Evolutionary conservation across 2,888 invertebrate species (phyloP).

Genomic region (Drosophila nr. perissopoda): DNA sequence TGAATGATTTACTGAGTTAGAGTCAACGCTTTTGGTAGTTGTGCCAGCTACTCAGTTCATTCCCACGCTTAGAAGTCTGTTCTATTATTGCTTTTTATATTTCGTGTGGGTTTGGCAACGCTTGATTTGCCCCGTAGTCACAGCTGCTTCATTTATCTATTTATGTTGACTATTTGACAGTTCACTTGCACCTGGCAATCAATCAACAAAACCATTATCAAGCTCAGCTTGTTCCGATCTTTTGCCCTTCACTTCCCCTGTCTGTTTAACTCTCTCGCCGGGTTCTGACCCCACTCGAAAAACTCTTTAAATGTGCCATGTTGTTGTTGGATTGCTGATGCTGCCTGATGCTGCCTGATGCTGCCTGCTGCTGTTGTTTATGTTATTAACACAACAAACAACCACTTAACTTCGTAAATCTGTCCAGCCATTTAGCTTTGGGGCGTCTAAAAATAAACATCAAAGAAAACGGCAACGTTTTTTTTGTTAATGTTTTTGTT

Average conservation of each 20-base stretch:
- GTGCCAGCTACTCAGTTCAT: background rate
- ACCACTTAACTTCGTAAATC: conserved; percentile 69
- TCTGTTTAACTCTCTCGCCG: conserved; percentile 13
- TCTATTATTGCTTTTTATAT: conserved; percentile 1
- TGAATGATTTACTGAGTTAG: conserved; percentile 10
- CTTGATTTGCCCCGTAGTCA: conserved; percentile 15
- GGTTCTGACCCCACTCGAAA: conserved; percentile 28
- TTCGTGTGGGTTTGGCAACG: conserved; percentile 17
- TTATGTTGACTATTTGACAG: conserved; percentile 46
- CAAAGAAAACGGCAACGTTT: conserved; percentile 52
- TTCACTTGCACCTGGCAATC: conserved; percentile 59
- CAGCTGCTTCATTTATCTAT: conserved; percentile 36
- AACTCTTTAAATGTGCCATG: conserved; percentile 18
- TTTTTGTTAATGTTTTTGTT: background rate
- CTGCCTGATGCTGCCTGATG: background rate
- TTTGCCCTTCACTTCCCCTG: background rate
- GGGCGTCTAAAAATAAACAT: conserved; percentile 68
- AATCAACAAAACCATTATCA: conserved; percentile 55
- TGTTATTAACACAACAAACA: conserved; percentile 75
- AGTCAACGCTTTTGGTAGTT: conserved; percentile 1
- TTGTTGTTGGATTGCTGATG: conserved; percentile 12
- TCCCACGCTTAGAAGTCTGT: conserved; percentile 23
- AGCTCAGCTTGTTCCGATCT: conserved; percentile 37
- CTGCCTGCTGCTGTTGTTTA: conserved; percentile 47
- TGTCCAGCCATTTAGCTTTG: conserved; percentile 66